Percentiles rank a stretch among this genome's conserved stretches.
phyloP scores from a whole-genome alignment of 2,888 invertebrate genomes.

The Seladonia tumulorum region DNA sequence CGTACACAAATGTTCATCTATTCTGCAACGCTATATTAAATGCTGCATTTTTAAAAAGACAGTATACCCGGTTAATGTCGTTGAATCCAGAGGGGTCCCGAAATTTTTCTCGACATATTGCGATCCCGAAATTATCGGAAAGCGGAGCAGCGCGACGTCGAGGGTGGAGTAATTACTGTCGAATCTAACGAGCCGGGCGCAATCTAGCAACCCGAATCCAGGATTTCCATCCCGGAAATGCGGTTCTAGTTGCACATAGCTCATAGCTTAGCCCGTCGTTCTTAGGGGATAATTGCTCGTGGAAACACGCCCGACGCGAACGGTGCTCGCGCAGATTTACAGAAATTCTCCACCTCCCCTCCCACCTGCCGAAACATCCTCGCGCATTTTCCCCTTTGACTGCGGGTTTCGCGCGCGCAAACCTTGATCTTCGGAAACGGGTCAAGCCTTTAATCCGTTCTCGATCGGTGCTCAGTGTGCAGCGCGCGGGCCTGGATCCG shows the following conservation, averaged over 20 bases:
- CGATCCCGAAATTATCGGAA: background rate
- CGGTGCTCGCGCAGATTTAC: background rate
- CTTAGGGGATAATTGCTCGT: constrained; percentile 42
- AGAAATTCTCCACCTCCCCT: background rate
- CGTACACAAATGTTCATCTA: too few species aligned
- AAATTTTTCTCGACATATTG: background rate
- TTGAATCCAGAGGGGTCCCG: background rate
- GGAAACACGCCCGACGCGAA: background rate
- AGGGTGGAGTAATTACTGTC: constrained; percentile 48
- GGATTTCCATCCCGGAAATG: constrained; percentile 46
- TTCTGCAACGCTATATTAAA: too few species aligned
- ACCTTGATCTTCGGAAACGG: constrained; percentile 18
- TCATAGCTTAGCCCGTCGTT: constrained; percentile 25
- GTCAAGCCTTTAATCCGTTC: constrained; percentile 30
- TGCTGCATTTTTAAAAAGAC: too few species aligned
- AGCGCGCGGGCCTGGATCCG: background rate
- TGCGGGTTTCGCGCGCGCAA: background rate
- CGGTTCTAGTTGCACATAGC: constrained; percentile 33
- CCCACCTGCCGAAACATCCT: background rate
- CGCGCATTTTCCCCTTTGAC: background rate
- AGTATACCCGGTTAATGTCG: background rate
- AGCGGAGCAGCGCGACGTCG: background rate
- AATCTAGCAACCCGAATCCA: constrained; percentile 49
- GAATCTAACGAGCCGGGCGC: constrained; percentile 43
- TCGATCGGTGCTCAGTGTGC: background rate